Conservation (phyloP, 2,797 vertebrate genomes). For the Borostomias antarcticus region DNA sequence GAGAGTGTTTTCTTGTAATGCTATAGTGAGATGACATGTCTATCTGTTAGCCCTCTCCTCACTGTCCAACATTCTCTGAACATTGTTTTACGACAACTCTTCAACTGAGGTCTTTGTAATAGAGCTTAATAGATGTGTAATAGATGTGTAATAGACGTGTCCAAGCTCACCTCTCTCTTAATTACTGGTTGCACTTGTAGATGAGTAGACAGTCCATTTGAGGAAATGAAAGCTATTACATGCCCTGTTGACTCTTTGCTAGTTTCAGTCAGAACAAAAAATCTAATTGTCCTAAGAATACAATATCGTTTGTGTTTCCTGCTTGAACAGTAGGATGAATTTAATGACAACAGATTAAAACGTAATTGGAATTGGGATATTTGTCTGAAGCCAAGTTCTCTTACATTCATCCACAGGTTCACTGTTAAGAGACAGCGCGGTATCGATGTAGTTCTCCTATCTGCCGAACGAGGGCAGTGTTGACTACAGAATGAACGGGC, state of each 20-base stretch:
- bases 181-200: neutral
- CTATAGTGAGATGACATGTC: neutral
- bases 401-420: constrained; percentile 5
- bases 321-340: neutral
- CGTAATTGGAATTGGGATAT: constrained; percentile 1
- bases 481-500: constrained; percentile 64
- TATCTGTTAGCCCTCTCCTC: neutral
- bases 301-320: neutral
- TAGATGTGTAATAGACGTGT: neutral
- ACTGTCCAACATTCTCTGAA: neutral
- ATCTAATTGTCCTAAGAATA: neutral
- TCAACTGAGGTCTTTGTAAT: neutral
- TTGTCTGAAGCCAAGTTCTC: neutral
- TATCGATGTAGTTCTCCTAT: constrained; percentile 57
- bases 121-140: neutral
- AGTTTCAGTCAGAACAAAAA: neutral
- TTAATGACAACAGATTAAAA: neutral
- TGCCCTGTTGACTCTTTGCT: neutral
- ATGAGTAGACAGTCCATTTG: neutral
- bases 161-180: neutral
- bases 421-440: constrained; percentile 15
- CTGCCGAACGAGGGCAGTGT: constrained; percentile 76
- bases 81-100: neutral
- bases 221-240: neutral
- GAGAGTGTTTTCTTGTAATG: neutral